Conservation (phyloP, 2,113 vertebrate species). For the Triplophysa siluroides region DNA sequence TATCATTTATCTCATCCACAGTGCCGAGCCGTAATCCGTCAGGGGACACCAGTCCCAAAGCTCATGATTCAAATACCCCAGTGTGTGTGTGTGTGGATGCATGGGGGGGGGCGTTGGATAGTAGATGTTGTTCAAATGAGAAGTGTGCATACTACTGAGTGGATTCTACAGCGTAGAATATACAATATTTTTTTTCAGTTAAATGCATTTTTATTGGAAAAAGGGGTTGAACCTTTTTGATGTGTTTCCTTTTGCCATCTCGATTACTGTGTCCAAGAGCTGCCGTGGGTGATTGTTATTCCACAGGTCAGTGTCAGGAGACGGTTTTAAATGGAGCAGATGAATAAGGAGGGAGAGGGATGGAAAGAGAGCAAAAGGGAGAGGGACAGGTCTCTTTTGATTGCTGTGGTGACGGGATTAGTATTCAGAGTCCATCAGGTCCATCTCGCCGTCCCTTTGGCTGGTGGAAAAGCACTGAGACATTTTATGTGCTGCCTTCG, state of each 20-base stretch:
- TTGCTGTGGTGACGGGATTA: conserved; percentile 60
- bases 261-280: conserved; percentile 23
- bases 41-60: conserved; percentile 45
- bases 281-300: conserved; percentile 37
- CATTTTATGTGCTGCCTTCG: conserved; percentile 53
- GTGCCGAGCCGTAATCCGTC: conserved; percentile 40
- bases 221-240: no score
- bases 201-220: not conserved
- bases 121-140: no score
- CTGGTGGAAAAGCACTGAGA: conserved; percentile 54
- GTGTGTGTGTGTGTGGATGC: not conserved
- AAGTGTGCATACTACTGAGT: no score
- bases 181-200: no score
- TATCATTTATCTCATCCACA: conserved; percentile 44
- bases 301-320: conserved; percentile 35
- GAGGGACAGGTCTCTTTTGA: conserved; percentile 45
- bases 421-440: conserved; percentile 54
- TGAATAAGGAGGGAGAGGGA: conserved; percentile 13
- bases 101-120: no score
- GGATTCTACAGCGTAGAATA: no score
- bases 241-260: conserved; percentile 13
- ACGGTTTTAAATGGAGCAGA: conserved; percentile 28
- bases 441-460: conserved; percentile 53
- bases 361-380: conserved; percentile 6
- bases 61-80: conserved; percentile 48